Base-by-base conservation (phyloP, 2,113 vertebrate species). In the Leucopsar rothschildi region DNA sequence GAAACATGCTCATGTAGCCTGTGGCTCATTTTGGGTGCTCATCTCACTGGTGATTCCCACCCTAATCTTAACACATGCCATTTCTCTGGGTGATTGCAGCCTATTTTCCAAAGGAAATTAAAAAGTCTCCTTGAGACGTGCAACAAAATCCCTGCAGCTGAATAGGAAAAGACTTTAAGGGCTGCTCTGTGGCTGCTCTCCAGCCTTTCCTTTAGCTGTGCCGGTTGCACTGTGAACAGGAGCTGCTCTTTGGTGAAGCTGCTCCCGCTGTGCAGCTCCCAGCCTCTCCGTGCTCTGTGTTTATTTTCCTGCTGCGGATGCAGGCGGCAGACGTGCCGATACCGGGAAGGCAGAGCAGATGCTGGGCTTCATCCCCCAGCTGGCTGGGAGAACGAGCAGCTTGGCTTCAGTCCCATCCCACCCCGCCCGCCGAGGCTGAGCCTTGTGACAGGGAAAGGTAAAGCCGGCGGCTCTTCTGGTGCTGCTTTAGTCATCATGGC, bases 341-440 rank as follows among this genome's bases (percentile, higher is more conserved):
- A 4, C 23, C 0, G 1, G 73, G 44, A 6, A 4, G 1, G 9
- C 21, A 28, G 29, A 72, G 82, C 72, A 27, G 81, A 14, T 1
- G 12, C 76, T 17, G 69, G 1, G 11, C 91, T 59, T 6, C 65
- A 12, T 28, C 33, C 66, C 55, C 4, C n/a, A 10, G 42, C 52
- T 15, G 33, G 16, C 7, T 0, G 3, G 17, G 61, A 0, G 1
- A 28, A 12, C 0, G 4, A 35, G 52, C 3, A 0, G 3, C 24
- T 28, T 5, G 87, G 75, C 49, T 78, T 3, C n/a, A 0, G 0
- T 15, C 40, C 85, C 65, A 3, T 3, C 27, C 6, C 71, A 1
- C 4, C 5, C 33, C 10, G 2, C 2, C 59, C 15, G 15, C n/a
- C 20, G 6, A 1, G 9, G 35, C 33, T 4, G 17, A n/a, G 18